Conservation (phyloP, 1,140 invertebrate genomes). For the Neodiprion fabricii region DNA sequence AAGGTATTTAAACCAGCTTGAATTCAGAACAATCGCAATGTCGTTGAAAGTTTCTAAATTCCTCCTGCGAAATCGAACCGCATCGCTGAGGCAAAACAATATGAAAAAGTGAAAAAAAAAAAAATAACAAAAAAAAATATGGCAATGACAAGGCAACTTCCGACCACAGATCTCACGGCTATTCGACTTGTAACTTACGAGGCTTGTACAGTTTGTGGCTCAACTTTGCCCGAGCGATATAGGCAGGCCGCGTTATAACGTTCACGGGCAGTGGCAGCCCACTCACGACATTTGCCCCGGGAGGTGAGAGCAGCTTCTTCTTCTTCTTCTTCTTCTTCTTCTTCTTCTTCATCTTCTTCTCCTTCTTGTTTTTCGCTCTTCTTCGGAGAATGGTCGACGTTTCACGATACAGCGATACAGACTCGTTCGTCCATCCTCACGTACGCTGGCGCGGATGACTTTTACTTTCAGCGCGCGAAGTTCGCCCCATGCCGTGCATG, state of each 20-base stretch:
- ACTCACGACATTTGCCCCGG: slow-evolving; percentile 54
- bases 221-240: neutral
- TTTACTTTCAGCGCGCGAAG: neutral
- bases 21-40: neutral
- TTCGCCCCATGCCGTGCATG: too few species aligned
- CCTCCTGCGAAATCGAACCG: neutral
- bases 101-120: neutral
- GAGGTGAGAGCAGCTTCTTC: slow-evolving; percentile 48
- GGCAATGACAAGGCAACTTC: neutral
- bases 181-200: neutral
- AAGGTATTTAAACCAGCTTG: neutral
- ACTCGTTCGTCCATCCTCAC: too few species aligned
- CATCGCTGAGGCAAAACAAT: neutral
- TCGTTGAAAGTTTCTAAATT: neutral
- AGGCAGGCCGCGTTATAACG: neutral
- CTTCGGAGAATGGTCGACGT: too few species aligned
- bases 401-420: too few species aligned
- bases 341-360: neutral
- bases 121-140: neutral
- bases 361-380: neutral
- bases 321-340: neutral
- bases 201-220: neutral
- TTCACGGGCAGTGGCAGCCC: neutral
- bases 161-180: neutral
- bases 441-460: neutral